These are phyloP conservation scores for Psittacara wagleri DNA, from an alignment of 2,113 vertebrate species.

Conservation along the genomic window DNA sequence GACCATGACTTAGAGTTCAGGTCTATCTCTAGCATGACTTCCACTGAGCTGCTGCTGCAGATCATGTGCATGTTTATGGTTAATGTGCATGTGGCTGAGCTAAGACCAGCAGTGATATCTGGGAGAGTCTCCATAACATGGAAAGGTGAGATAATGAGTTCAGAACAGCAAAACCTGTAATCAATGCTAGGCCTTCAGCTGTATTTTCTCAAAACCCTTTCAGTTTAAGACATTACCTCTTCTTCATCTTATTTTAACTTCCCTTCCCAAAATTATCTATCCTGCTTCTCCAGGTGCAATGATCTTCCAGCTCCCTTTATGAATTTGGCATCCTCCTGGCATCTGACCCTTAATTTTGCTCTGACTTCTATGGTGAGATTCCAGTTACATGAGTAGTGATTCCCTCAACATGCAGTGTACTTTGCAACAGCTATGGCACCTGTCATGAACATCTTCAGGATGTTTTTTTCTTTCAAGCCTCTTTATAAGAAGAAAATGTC, in stretches of 20 bases:
- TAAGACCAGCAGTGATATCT: background rate
- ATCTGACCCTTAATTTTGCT: background rate
- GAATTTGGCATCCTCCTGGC: background rate
- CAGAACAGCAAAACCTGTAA: background rate
- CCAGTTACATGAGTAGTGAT: background rate
- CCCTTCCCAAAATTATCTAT: background rate
- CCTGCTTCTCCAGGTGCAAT: background rate
- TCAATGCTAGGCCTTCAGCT: background rate
- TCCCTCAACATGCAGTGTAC: background rate
- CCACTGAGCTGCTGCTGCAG: background rate
- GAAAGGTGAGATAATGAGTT: background rate
- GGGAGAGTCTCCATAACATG: background rate
- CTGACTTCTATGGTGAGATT: background rate
- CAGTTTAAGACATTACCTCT: background rate
- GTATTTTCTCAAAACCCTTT: background rate
- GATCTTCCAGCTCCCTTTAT: background rate
- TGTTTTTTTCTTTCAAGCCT: background rate
- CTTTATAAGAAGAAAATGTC: background rate
- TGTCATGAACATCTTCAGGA: background rate
- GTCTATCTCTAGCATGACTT: background rate
- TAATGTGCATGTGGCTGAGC: rapidly evolving
- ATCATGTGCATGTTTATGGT: background rate
- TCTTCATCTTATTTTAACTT: background rate
- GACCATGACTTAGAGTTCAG: background rate
- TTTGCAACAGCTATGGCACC: background rate